Evolutionary conservation across 2,888 invertebrate species (phyloP).

Genomic region (Nomada flava): DNA sequence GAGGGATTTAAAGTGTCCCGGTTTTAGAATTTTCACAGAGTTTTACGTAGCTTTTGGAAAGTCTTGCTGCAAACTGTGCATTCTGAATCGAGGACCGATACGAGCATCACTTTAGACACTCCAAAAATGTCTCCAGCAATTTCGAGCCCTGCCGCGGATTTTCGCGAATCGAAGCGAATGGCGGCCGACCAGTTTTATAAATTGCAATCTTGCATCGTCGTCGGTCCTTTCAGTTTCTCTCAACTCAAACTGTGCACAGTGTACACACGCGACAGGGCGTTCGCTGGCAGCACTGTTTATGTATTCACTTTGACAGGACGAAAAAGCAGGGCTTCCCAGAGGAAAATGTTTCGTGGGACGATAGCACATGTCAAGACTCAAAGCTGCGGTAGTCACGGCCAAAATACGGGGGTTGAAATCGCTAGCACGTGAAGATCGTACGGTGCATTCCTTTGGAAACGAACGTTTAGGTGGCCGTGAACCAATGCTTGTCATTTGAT

Average conservation of each 20-base stretch:
- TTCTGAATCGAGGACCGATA: no score
- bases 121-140: not conserved
- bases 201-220: not conserved
- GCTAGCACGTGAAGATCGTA: conserved; percentile 52
- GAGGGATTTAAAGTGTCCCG: not conserved
- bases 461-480: conserved; percentile 37
- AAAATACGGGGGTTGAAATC: conserved; percentile 46
- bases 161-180: not conserved
- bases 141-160: not conserved
- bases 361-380: conserved; percentile 44
- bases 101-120: not conserved
- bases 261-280: not conserved
- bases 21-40: not conserved
- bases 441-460: conserved; percentile 30
- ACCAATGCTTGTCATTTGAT: conserved; percentile 37
- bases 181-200: not conserved
- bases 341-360: conserved; percentile 45
- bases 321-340: conserved; percentile 16
- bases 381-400: conserved; percentile 44
- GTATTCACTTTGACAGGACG: conserved; percentile 35
- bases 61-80: no score
- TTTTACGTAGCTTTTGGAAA: not conserved
- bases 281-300: conserved; percentile 23
- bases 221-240: conserved; percentile 6
- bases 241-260: not conserved